Percentiles rank a stretch among this genome's conserved stretches.
Conservation (phyloP, 2,888 invertebrate species). For the Metacarcinus magister region DNA sequence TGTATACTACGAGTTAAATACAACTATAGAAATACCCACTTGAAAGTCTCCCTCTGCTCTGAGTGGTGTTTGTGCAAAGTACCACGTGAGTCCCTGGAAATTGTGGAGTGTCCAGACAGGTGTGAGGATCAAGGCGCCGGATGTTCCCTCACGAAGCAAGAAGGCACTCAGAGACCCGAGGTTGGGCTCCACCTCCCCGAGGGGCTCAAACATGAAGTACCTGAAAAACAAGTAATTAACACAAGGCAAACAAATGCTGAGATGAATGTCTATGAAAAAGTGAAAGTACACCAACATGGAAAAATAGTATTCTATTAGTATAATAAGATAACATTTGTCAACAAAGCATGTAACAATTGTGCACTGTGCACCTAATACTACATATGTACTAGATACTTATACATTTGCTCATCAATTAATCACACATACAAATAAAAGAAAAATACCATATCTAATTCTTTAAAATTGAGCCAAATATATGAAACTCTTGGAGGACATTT, state of each 20-base stretch:
- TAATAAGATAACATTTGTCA: too few relatives aligned
- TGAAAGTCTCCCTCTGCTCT: constrained; percentile 81
- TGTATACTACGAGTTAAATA: background rate
- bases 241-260: background rate
- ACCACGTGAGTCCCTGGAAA: constrained; percentile 87
- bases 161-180: constrained; percentile 86
- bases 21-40: constrained; percentile 58
- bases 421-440: too few relatives aligned
- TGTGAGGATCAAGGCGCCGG: constrained; percentile 47
- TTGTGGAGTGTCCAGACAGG: constrained; percentile 86
- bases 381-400: too few relatives aligned
- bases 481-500: too few relatives aligned
- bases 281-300: background rate
- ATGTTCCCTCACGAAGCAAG: constrained; percentile 83
- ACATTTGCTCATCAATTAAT: too few relatives aligned
- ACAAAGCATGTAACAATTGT: too few relatives aligned
- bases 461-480: too few relatives aligned
- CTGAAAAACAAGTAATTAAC: constrained; percentile 83
- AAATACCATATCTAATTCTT: too few relatives aligned
- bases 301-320: too few relatives aligned
- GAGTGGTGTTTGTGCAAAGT: constrained; percentile 86
- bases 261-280: background rate
- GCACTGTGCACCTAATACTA: too few relatives aligned
- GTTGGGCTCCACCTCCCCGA: constrained; percentile 87
- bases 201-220: constrained; percentile 87